Evolutionary conservation across 2,113 vertebrate species (phyloP).

Genomic region (Entomyzon cyanotis): DNA sequence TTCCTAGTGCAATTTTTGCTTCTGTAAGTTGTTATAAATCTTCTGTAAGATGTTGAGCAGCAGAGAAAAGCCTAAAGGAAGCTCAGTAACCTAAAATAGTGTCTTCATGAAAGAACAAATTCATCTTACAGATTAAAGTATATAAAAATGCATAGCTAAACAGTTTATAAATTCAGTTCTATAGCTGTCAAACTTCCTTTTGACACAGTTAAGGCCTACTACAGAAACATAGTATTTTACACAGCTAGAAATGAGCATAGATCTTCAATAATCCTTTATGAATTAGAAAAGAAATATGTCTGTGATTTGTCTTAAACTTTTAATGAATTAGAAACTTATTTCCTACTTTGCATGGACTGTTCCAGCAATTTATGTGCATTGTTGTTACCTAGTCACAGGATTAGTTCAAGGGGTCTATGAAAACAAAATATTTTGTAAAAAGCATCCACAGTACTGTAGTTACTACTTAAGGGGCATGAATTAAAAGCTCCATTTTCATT

Average conservation of each 20-base stretch:
- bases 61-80: not conserved
- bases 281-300: not conserved
- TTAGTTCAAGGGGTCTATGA: not conserved
- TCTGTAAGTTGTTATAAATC: not conserved
- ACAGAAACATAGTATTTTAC: not conserved
- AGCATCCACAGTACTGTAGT: not conserved
- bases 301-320: not conserved
- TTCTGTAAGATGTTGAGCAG: not conserved
- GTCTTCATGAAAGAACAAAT: not conserved
- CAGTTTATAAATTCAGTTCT: not conserved
- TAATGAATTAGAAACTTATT: not conserved
- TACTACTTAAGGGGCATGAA: not conserved
- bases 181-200: not conserved
- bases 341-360: not conserved
- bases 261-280: not conserved
- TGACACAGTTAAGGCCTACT: not conserved
- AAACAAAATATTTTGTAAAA: not conserved
- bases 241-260: not conserved
- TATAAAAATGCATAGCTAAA: not conserved
- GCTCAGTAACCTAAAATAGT: not conserved
- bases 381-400: not conserved
- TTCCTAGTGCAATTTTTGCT: not conserved
- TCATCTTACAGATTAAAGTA: not conserved
- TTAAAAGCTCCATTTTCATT: not conserved
- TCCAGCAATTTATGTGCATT: not conserved